Conservation (phyloP, 2,797 vertebrate genomes). For the Heterohyrax brucei region DNA sequence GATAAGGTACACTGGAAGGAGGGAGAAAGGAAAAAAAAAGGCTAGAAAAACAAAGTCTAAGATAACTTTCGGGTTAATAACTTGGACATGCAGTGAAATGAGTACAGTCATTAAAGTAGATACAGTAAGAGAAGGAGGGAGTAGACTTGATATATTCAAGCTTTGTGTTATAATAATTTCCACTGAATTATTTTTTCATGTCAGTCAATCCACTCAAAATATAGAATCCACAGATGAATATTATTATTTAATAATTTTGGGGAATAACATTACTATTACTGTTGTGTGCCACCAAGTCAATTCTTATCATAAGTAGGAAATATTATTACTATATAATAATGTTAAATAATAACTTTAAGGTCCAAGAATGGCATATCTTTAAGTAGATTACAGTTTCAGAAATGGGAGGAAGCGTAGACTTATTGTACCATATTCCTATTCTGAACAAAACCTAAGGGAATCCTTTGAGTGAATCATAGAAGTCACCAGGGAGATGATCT, state of each 20-base stretch:
- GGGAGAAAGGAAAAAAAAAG: neutral
- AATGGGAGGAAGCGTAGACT: neutral
- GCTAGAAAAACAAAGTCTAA: neutral
- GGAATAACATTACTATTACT: neutral
- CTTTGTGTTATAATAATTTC: neutral
- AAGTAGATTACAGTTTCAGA: neutral
- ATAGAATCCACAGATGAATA: neutral
- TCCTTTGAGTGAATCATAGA: neutral
- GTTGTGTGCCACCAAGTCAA: neutral
- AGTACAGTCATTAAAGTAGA: neutral
- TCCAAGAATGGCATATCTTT: neutral
- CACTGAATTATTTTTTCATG: neutral
- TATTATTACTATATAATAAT: neutral
- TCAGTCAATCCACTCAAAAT: neutral
- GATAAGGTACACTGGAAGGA: neutral
- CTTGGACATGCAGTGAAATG: neutral
- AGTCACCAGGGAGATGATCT: neutral
- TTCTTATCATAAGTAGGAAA: neutral
- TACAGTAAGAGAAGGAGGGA: neutral
- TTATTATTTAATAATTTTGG: neutral
- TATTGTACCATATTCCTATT: neutral
- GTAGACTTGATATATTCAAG: neutral
- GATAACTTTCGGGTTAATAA: neutral
- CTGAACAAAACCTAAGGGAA: neutral
- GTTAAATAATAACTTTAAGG: neutral